A percentile compares a stretch with the other conserved stretches of the same genome.
These are phyloP conservation scores for Polymixis lichenea DNA, from an alignment of 2,888 invertebrate species.

Conservation along the genomic window DNA sequence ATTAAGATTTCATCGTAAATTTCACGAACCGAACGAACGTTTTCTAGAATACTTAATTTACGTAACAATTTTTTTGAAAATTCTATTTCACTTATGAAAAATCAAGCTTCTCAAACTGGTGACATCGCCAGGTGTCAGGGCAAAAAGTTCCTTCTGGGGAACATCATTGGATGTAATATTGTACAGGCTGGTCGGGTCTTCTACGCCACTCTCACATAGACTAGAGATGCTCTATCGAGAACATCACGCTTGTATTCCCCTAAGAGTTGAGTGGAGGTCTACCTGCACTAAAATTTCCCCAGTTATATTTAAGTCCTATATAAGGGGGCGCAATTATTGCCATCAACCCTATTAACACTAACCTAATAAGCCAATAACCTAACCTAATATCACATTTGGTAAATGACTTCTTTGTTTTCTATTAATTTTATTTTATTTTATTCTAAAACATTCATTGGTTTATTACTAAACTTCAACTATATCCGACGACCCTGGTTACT, in stretches of 20 bases:
- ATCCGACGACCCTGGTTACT: no score
- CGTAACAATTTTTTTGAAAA: not conserved
- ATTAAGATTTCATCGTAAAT: not conserved
- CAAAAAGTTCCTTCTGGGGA: not conserved
- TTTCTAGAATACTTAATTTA: not conserved
- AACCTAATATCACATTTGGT: no score
- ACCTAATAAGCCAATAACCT: no score
- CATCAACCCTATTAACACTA: not conserved
- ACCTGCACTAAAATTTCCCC: no score
- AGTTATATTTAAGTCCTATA: not conserved
- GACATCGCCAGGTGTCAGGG: not conserved
- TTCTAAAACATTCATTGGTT: no score
- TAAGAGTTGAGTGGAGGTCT: no score
- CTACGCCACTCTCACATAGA: not conserved
- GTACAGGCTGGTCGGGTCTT: not conserved
- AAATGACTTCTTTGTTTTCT: no score
- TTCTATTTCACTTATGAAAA: not conserved
- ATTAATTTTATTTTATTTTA: no score
- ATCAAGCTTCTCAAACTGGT: not conserved
- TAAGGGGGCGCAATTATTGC: not conserved
- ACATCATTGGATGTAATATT: not conserved
- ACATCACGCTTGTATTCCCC: not conserved
- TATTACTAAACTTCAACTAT: no score
- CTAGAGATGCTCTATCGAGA: not conserved
- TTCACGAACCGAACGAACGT: not conserved